phyloP scores from a whole-genome alignment of 2,888 invertebrate species.

The Drosophila setosimentum region DNA sequence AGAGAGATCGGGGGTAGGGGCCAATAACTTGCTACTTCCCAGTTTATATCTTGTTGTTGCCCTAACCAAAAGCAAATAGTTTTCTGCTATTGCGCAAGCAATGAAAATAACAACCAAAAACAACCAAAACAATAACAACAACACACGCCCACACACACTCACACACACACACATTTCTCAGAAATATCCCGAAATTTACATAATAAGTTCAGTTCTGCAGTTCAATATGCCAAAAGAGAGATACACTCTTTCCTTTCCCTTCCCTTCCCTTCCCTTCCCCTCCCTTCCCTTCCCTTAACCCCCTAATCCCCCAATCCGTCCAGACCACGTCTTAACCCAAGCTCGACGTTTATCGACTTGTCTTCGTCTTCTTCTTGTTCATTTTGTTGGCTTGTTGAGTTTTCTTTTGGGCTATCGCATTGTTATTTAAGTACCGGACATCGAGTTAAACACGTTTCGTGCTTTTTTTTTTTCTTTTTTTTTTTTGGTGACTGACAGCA shows the following conservation, averaged over 20 bases:
- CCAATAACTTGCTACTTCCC: constrained; percentile 24
- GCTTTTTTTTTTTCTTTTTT: not conserved
- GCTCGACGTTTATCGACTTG: not conserved
- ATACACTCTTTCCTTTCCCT: not conserved
- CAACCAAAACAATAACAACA: not conserved
- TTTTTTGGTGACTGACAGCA: constrained; percentile 31
- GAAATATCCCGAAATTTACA: constrained; percentile 40
- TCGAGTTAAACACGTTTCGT: constrained; percentile 65
- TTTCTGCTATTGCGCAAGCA: constrained; percentile 44
- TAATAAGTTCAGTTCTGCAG: constrained; percentile 44
- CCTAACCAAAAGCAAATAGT: constrained; percentile 12
- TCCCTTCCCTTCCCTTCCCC: not conserved
- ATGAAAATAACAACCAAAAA: constrained; percentile 17
- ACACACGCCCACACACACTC: not conserved
- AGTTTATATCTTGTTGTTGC: constrained; percentile 25
- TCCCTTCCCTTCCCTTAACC: not conserved
- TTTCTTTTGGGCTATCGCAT: constrained; percentile 46
- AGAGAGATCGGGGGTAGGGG: not conserved
- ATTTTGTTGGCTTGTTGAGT: constrained; percentile 33
- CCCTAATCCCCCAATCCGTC: too few species aligned
- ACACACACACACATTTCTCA: constrained; percentile 25
- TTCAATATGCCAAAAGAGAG: constrained; percentile 31
- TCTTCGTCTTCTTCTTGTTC: constrained; percentile 5
- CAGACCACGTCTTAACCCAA: not conserved
- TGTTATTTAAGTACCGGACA: constrained; percentile 73